A percentile compares a stretch with the other conserved stretches of the same genome.
Conservation (phyloP, 2,888 invertebrate species). For the Drosophila eohydei region DNA sequence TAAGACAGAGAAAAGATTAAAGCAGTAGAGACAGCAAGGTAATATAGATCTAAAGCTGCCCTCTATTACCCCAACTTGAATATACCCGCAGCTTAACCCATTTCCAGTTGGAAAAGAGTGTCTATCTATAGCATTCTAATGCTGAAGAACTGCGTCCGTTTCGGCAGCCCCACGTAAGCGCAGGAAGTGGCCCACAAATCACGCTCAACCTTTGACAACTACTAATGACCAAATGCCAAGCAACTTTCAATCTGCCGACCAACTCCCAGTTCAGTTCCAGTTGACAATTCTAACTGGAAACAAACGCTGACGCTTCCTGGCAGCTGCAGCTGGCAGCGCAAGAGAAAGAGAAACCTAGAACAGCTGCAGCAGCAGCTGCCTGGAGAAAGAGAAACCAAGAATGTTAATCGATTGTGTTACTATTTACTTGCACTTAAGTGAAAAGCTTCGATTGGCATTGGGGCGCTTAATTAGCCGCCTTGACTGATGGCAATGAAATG, state of each 20-base stretch:
- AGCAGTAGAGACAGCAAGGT: neutral
- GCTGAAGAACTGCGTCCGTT: slow-evolving; percentile 6
- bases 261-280: slow-evolving; percentile 1
- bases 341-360: slow-evolving; percentile 2
- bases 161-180: slow-evolving; percentile 6
- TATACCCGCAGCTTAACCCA: neutral
- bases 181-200: slow-evolving; percentile 73
- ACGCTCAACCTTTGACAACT: slow-evolving; percentile 66
- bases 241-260: slow-evolving; percentile 9
- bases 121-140: neutral
- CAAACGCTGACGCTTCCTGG: slow-evolving; percentile 57
- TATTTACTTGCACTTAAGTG: slow-evolving; percentile 78
- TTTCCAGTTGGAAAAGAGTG: neutral
- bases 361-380: slow-evolving; percentile 18
- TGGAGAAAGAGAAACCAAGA: slow-evolving; percentile 8
- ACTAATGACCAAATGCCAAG: slow-evolving; percentile 70
- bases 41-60: neutral
- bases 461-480: slow-evolving; percentile 58
- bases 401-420: slow-evolving; percentile 42
- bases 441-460: slow-evolving; percentile 61
- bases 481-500: slow-evolving; percentile 71
- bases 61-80: neutral
- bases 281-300: slow-evolving; percentile 66
- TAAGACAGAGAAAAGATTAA: neutral
- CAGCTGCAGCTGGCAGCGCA: slow-evolving; percentile 32